Conservation (phyloP, 2,797 vertebrate genomes). For the Sparus aurata region DNA sequence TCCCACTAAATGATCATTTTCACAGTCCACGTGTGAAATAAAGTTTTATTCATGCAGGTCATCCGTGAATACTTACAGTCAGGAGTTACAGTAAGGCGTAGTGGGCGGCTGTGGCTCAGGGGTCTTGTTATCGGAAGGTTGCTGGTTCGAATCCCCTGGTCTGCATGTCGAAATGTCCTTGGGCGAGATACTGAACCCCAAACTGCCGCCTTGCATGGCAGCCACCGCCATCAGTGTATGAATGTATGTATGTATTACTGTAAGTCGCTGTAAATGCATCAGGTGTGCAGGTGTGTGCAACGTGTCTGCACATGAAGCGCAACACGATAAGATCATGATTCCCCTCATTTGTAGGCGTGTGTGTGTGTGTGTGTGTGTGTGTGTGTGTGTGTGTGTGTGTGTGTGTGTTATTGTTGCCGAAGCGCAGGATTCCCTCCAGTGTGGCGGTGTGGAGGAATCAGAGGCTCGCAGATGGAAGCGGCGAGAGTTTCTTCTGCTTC, state of each 20-base stretch:
- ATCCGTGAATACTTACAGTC: neutral
- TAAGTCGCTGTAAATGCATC: too few species aligned
- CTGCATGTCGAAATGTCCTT: too few species aligned
- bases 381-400: slow-evolving; percentile 4
- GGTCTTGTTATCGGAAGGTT: too few species aligned
- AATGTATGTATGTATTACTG: too few species aligned
- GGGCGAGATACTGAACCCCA: too few species aligned
- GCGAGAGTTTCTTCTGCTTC: slow-evolving; percentile 29
- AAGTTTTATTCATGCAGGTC: neutral
- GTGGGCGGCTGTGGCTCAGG: too few species aligned
- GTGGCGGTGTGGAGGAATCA: slow-evolving; percentile 39
- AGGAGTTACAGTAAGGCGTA: neutral
- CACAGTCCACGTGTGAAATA: too few species aligned
- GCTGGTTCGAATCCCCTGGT: too few species aligned
- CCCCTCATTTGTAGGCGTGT: neutral
- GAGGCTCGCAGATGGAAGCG: slow-evolving; percentile 51
- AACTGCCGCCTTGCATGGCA: too few species aligned
- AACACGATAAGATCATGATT: slow-evolving; percentile 52
- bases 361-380: slow-evolving; percentile 12
- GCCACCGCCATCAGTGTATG: too few species aligned
- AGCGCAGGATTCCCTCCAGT: slow-evolving; percentile 71
- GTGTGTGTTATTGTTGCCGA: slow-evolving; percentile 7
- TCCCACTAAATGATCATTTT: neutral
- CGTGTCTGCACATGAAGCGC: slow-evolving; percentile 24
- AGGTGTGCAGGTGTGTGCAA: neutral